phyloP scores from a whole-genome alignment of 2,113 vertebrate genomes.

The Atlantisia rogersi region DNA sequence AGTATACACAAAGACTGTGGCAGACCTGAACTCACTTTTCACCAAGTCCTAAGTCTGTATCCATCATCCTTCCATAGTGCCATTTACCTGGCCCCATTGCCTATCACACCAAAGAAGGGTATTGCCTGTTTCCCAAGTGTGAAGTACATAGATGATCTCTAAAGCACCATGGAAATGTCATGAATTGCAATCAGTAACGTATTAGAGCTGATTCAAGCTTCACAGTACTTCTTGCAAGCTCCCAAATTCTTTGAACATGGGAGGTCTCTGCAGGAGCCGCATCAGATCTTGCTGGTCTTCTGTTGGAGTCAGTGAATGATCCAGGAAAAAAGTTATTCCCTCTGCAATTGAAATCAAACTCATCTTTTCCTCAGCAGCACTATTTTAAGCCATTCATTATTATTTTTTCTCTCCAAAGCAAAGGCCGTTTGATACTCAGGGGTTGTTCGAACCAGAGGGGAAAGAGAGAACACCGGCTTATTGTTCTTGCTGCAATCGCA shows the following conservation, averaged over 20 bases:
- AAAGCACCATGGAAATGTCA: neutral
- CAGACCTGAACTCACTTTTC: neutral
- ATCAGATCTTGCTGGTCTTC: constrained; percentile 20
- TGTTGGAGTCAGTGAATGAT: neutral
- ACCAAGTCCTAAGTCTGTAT: neutral
- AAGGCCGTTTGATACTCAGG: constrained; percentile 46
- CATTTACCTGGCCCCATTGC: neutral
- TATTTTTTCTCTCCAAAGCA: constrained; percentile 61
- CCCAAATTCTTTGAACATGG: constrained; percentile 3
- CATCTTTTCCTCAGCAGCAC: constrained; percentile 55
- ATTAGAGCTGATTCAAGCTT: neutral
- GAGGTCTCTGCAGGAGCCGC: neutral
- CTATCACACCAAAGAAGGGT: neutral
- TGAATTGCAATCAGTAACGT: neutral
- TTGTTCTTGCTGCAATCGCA: constrained; percentile 59
- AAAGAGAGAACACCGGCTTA: constrained; percentile 41
- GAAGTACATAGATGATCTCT: neutral
- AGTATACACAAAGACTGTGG: neutral
- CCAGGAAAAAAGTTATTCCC: constrained; percentile 29
- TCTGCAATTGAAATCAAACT: constrained; percentile 64
- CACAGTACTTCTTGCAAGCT: neutral
- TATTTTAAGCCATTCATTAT: constrained; percentile 75
- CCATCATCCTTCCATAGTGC: neutral
- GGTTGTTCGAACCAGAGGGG: constrained; percentile 47
- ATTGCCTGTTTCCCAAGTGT: neutral